Evolutionary conservation across 2,888 invertebrate genomes (phyloP).

Genomic region (Tanypteryx hageni): DNA sequence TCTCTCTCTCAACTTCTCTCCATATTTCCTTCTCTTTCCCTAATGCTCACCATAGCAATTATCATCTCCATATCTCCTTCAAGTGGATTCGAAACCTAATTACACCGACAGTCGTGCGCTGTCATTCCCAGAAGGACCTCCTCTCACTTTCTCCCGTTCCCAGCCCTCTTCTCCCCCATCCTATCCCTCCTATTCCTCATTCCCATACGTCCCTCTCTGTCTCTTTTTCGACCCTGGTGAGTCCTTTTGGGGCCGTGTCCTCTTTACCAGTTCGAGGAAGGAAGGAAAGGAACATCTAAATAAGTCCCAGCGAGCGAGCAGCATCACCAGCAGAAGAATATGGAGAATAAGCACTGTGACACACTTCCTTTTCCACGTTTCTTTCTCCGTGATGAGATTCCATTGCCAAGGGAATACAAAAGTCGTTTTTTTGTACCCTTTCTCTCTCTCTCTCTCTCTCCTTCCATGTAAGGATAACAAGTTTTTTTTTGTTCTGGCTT

Average conservation of each 20-base stretch:
- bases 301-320: background rate
- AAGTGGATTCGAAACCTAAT: slow-evolving; percentile 13
- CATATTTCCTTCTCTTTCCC: too few species aligned
- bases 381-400: slow-evolving; percentile 49
- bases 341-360: slow-evolving; percentile 31
- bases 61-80: slow-evolving; percentile 14
- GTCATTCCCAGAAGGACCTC: background rate
- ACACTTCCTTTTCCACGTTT: slow-evolving; percentile 45
- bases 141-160: background rate
- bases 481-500: slow-evolving; percentile 19
- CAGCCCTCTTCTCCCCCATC: background rate
- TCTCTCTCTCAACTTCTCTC: too few species aligned
- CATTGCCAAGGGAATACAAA: slow-evolving; percentile 53
- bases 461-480: background rate
- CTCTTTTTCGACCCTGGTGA: background rate
- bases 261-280: too few species aligned
- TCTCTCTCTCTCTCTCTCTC: background rate
- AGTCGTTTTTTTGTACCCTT: background rate
- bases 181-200: background rate
- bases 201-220: background rate
- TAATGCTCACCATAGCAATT: background rate
- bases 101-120: background rate
- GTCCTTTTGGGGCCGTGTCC: background rate
- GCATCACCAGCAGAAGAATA: slow-evolving; percentile 2
- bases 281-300: too few species aligned